These are phyloP conservation scores for Brachyistius frenatus DNA, from an alignment of 2,113 vertebrate species.

Conservation along the genomic window DNA sequence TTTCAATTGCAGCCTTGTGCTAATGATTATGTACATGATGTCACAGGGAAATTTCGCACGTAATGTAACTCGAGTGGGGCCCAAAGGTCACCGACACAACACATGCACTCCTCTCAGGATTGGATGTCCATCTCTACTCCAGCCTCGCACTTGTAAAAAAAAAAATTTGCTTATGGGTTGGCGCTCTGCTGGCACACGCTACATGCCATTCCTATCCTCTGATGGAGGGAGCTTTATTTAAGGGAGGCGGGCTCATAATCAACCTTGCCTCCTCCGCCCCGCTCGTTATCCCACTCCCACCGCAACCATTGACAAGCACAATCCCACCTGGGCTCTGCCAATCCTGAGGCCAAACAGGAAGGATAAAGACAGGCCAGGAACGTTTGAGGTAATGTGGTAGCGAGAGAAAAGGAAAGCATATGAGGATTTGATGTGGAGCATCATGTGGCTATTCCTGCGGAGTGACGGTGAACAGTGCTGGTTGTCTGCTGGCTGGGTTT, in stretches of 20 bases:
- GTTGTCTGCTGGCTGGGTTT: slow-evolving; percentile 34
- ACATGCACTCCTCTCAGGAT: slow-evolving; percentile 25
- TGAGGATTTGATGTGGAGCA: slow-evolving; percentile 60
- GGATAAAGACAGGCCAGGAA: slow-evolving; percentile 29
- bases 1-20: slow-evolving; percentile 46
- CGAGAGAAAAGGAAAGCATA: slow-evolving; percentile 37
- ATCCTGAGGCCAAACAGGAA: slow-evolving; percentile 35
- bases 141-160: slow-evolving; percentile 46
- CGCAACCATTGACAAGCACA: slow-evolving; percentile 38
- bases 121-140: slow-evolving; percentile 27
- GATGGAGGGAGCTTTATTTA: slow-evolving; percentile 54
- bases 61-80: slow-evolving; percentile 46
- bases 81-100: slow-evolving; percentile 68
- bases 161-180: slow-evolving; percentile 67
- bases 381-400: slow-evolving; percentile 52
- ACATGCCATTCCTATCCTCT: slow-evolving; percentile 69
- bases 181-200: slow-evolving; percentile 39
- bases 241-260: slow-evolving; percentile 47
- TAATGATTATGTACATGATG: slow-evolving; percentile 66
- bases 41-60: slow-evolving; percentile 63
- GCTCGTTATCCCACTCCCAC: slow-evolving; percentile 61
- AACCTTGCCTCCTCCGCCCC: background rate
- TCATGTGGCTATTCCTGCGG: slow-evolving; percentile 61
- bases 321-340: slow-evolving; percentile 44
- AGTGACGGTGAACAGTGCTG: slow-evolving; percentile 37